Percentiles rank a stretch among this genome's conserved stretches.
phyloP scores from a whole-genome alignment of 2,113 vertebrate species.

The Opisthocomus hoazin region DNA sequence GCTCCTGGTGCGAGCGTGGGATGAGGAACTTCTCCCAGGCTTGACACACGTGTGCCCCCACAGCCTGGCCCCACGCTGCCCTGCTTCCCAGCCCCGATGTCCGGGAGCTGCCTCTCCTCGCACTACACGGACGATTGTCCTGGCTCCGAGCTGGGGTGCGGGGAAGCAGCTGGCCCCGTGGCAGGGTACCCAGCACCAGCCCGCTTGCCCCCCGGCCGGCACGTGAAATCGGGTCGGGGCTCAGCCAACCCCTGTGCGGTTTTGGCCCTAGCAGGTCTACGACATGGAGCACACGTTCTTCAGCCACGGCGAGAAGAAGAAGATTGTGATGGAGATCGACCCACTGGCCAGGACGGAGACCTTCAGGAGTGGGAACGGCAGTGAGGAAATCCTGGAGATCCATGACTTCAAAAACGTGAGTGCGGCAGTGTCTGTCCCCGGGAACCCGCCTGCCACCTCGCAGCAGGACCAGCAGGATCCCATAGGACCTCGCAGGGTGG shows the following conservation, averaged over 20 bases:
- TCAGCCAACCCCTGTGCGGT: background rate
- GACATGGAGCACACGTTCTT: conserved; percentile 86
- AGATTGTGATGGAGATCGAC: conserved; percentile 90
- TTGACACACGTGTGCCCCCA: rapidly evolving
- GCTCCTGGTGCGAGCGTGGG: background rate
- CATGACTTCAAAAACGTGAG: conserved; percentile 96
- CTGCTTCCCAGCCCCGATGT: background rate
- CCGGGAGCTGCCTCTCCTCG: background rate
- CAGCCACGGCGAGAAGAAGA: conserved; percentile 81
- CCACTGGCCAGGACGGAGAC: conserved; percentile 80
- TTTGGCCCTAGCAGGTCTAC: conserved; percentile 78
- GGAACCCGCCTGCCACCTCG: background rate
- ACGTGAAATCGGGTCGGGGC: rapidly evolving
- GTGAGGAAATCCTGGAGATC: conserved; percentile 88
- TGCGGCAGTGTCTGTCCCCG: background rate
- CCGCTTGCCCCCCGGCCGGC: rapidly evolving
- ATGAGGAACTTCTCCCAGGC: background rate
- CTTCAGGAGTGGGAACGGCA: conserved; percentile 86
- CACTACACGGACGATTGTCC: rapidly evolving
- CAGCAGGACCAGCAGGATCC: background rate
- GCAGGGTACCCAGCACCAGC: background rate
- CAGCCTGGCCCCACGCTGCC: background rate
- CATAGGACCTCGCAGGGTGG: rapidly evolving
- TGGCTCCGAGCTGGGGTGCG: rapidly evolving
- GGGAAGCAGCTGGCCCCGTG: rapidly evolving